Base-by-base conservation (phyloP, 2,888 invertebrate genomes). In the Brachyopa scutellaris region DNA sequence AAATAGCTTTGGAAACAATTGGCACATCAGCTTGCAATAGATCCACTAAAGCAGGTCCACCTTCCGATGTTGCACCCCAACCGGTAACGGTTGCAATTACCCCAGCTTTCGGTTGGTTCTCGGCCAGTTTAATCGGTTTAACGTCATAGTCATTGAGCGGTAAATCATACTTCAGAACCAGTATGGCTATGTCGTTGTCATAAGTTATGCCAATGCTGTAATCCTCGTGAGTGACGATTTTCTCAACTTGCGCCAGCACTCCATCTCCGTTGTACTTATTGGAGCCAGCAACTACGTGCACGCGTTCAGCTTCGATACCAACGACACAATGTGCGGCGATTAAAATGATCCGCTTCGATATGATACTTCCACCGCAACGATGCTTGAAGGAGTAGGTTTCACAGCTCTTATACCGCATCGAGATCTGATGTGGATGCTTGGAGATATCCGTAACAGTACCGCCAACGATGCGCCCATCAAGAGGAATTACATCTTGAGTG, bases 181-280 rank as follows among this genome's bases (percentile, higher is more conserved):
- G 61, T 0, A 93, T 80, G 0, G 93, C 93, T 9, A 93, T 88
- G 62, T 94, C 94, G 74, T 91, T 91, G 73, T 93, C 92, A 88
- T 91, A 91, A 1, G 5, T 47, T 0, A 2, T 2, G 9, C 84
- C 78, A 53, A 23, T 87, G 40, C 89, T 87, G 85, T 92, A 94
- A 0, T 89, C 85, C 26, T 92, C 91, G 84, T 94, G 93, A 83
- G 88, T 88, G 0, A 90, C 74, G 2, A 92, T 85, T 31, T 90
- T 89, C 0, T 90, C 89, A 0, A 93, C 91, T 26, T 90, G 88
- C 2, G 92, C 90, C 0, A 93, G 17, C 3, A 86, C 73, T 1
- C 94, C 94, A 0, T 91, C 92, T 0, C 85, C 69, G 0, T 88
- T 86, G 42, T 88, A 91, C 1, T 87, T 88, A 0, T 92, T 91